Evolutionary conservation across 2,113 vertebrate species (phyloP).

Genomic region (Mobula hypostoma): DNA sequence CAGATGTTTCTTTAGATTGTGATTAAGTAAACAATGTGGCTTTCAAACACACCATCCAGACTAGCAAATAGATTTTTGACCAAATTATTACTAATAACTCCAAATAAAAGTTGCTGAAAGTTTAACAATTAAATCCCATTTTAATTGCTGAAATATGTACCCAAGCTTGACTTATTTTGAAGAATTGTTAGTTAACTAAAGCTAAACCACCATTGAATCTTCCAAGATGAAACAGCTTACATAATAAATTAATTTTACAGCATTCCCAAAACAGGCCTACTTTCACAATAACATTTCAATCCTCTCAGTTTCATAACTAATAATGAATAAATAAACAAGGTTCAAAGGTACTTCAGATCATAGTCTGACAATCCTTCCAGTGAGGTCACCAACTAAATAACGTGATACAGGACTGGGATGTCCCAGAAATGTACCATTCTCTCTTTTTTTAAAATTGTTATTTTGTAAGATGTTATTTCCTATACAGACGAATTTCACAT

Average conservation of each 20-base stretch:
- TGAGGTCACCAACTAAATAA: neutral
- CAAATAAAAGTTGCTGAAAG: neutral
- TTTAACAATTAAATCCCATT: neutral
- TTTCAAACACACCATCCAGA: neutral
- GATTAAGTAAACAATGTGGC: neutral
- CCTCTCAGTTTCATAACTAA: neutral
- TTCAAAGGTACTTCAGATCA: neutral
- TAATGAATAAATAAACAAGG: too few relatives aligned
- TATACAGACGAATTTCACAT: neutral
- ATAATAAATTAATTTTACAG: neutral
- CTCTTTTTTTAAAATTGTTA: neutral
- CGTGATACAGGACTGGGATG: neutral
- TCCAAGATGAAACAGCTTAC: neutral
- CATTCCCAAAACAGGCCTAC: conserved; percentile 6
- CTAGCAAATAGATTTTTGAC: neutral
- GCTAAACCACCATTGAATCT: neutral
- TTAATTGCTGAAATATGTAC: neutral
- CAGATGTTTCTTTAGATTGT: neutral
- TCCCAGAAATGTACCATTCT: neutral
- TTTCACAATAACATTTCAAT: neutral
- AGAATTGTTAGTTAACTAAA: neutral
- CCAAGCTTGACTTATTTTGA: neutral
- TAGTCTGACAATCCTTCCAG: neutral
- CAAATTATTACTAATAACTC: neutral
- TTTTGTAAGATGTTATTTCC: neutral